These are phyloP conservation scores for Drosophila tanythrix DNA, from an alignment of 2,888 invertebrate species.

Conservation along the genomic window DNA sequence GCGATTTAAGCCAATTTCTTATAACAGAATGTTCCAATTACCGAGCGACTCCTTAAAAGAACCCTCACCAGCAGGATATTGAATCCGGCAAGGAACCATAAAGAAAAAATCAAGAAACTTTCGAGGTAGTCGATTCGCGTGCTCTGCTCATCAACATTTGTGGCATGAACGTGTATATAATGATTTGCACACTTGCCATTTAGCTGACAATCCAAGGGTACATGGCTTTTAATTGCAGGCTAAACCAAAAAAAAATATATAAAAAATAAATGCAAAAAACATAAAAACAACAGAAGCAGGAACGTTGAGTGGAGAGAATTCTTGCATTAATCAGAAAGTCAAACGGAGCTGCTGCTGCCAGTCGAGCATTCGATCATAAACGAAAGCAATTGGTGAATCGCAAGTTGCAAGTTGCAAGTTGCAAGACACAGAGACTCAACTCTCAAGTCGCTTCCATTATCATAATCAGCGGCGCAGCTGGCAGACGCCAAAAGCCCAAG, in stretches of 20 bases:
- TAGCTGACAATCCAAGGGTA: constrained; percentile 59
- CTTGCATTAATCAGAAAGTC: constrained; percentile 81
- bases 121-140: not conserved
- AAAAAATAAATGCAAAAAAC: not conserved
- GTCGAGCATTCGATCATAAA: constrained; percentile 68
- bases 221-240: constrained; percentile 71
- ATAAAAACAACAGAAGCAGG: constrained; percentile 28
- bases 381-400: constrained; percentile 71
- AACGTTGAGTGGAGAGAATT: constrained; percentile 68
- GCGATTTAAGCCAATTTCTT: constrained; percentile 3
- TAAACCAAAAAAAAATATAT: constrained; percentile 15
- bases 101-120: not conserved
- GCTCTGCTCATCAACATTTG: constrained; percentile 35
- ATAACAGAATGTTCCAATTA: not conserved
- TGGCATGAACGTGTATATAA: constrained; percentile 50
- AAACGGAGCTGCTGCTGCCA: constrained; percentile 79
- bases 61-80: not conserved
- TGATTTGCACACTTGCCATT: constrained; percentile 61
- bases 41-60: not conserved
- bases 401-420: constrained; percentile 11
- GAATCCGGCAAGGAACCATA: not conserved
- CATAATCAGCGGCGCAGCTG: constrained; percentile 78
- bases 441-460: constrained; percentile 62
- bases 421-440: constrained; percentile 10
- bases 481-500: constrained; percentile 61